Conservation (phyloP, 2,888 invertebrate species). For the Xestoiulus laeticollis region DNA sequence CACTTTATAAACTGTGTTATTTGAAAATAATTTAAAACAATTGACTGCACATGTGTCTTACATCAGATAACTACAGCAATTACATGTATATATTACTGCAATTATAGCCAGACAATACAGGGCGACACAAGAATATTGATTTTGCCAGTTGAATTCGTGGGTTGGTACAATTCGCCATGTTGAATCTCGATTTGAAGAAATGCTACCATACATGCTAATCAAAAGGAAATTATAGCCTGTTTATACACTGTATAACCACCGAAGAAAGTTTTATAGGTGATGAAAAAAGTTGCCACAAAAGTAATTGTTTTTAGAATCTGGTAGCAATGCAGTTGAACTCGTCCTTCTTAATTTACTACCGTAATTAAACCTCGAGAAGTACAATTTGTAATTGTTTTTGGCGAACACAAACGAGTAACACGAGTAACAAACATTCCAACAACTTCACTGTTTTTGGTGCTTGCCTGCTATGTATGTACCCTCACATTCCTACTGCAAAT, state of each 20-base stretch:
- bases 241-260: background rate
- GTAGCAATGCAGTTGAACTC: slow-evolving; percentile 13
- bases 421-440: slow-evolving; percentile 9
- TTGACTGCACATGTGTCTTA: too few relatives aligned
- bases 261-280: background rate
- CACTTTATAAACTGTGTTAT: too few relatives aligned
- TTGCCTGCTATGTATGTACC: background rate
- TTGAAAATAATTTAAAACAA: too few relatives aligned
- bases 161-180: too few relatives aligned
- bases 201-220: too few relatives aligned
- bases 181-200: too few relatives aligned
- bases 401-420: too few relatives aligned
- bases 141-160: too few relatives aligned
- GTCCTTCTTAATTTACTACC: slow-evolving; percentile 7
- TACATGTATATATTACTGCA: too few relatives aligned
- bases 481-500: slow-evolving; percentile 25
- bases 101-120: too few relatives aligned
- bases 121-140: too few relatives aligned
- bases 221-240: background rate
- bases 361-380: slow-evolving; percentile 37
- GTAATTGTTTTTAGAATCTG: slow-evolving; percentile 22
- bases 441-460: background rate
- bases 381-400: slow-evolving; percentile 41
- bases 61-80: too few relatives aligned
- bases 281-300: background rate